Evolutionary conservation across 2,888 invertebrate genomes (phyloP), one percentile per base, ranked within the genome.

Genomic region (Linyphia triangularis): DNA sequence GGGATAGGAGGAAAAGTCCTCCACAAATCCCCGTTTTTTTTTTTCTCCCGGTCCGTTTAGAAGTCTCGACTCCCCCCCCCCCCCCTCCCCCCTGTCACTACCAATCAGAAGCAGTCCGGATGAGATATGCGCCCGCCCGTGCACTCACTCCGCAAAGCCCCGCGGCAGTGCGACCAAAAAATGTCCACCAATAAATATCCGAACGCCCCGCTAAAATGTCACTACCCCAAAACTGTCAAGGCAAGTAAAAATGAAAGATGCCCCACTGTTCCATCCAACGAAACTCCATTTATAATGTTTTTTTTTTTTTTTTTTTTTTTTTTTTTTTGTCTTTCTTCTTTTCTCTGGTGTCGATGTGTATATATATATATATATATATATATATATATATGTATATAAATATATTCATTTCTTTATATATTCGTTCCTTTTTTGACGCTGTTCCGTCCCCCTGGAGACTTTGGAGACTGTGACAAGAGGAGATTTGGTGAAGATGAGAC

Each of bases 131-230:
- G 73, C 81, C 86, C 86, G 67, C 86, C 86, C 81, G 86, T 86
- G 81, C 81, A 75, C 81, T 28, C 86, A 81, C 86, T 86, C 81
- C 75, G 67, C 65, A 75, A 81, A 81, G 86, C 85, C 86, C 86
- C 86, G 73, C 73, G 73, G 86, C 67, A 51, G 37, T 30, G 70
- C 85, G 78, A 85, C 85, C 86, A 86, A 86, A 88, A 88, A 88
- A 88, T 88, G 88, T 88, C 88, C 88, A 83, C 82, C 88, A 88
- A 88, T 88, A 88, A 88, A 88, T 88, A 88, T 88, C 88, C 77
- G 70, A 88, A 83, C 82, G 88, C 82, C 69, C 83, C 77, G 88
- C 88, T 88, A 88, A 88, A 88, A 88, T 88, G 88, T 88, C 77
- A 82, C 82, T 88, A 88, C 86, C 86, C 79, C 70, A 61, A 83